A percentile compares a stretch with the other conserved stretches of the same genome.
phyloP scores from a whole-genome alignment of 2,113 vertebrate genomes.

The Octodon degus region DNA sequence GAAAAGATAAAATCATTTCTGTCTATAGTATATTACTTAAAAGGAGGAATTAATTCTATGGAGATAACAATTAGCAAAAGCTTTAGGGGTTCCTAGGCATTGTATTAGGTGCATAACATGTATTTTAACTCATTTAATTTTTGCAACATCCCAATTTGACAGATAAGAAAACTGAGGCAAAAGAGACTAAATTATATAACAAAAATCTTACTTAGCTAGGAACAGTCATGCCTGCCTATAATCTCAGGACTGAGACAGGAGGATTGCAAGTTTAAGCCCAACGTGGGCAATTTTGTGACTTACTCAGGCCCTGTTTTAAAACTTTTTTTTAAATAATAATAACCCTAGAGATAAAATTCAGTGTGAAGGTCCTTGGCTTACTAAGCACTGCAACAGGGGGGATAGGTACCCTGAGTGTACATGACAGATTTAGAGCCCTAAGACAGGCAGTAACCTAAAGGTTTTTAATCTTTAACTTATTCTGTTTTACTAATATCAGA shows the following conservation, averaged over 20 bases:
- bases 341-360: neutral
- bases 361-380: neutral
- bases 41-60: neutral
- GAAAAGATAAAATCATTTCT: neutral
- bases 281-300: neutral
- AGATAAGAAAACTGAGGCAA: neutral
- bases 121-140: slow-evolving; percentile 42
- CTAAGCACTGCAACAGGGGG: neutral
- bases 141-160: neutral
- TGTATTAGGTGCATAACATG: neutral
- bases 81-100: neutral
- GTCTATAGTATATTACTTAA: neutral
- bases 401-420: neutral
- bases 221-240: neutral
- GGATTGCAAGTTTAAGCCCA: neutral
- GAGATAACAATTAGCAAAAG: neutral
- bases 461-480: neutral
- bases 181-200: neutral
- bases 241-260: neutral
- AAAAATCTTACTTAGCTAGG: neutral
- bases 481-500: neutral
- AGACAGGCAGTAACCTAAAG: neutral
- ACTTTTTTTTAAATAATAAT: neutral
- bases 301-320: neutral
- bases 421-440: neutral